phyloP scores from a whole-genome alignment of 2,797 vertebrate species.

The Kryptolebias ocellatus region DNA sequence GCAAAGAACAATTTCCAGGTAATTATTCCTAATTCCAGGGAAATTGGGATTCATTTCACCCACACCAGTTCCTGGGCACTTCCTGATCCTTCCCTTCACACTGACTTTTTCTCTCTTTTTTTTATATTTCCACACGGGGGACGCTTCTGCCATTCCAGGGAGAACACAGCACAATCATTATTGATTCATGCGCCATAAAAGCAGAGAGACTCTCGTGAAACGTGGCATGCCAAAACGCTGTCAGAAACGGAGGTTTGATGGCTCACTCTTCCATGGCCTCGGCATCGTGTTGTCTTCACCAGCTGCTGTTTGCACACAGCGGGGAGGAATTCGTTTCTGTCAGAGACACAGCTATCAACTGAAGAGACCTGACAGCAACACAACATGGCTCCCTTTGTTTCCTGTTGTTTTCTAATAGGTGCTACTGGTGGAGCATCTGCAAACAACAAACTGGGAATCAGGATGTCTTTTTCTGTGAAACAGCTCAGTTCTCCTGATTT shows the following conservation, averaged over 20 bases:
- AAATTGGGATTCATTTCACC: slow-evolving; percentile 61
- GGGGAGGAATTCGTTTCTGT: slow-evolving; percentile 69
- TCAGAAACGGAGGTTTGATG: slow-evolving; percentile 75
- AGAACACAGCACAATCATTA: slow-evolving; percentile 69
- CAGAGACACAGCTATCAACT: slow-evolving; percentile 75
- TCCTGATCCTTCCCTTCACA: slow-evolving; percentile 40
- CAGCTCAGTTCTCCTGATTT: background rate
- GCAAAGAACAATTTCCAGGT: slow-evolving; percentile 47
- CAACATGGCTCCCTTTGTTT: slow-evolving; percentile 50
- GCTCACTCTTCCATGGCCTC: slow-evolving; percentile 77
- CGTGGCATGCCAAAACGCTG: slow-evolving; percentile 73
- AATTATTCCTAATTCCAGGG: slow-evolving; percentile 57
- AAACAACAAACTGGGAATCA: slow-evolving; percentile 48
- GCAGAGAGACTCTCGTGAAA: slow-evolving; percentile 67
- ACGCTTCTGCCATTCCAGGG: slow-evolving; percentile 58
- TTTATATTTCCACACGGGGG: slow-evolving; percentile 53
- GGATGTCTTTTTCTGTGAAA: slow-evolving; percentile 25
- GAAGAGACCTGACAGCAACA: slow-evolving; percentile 72
- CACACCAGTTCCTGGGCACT: slow-evolving; percentile 50
- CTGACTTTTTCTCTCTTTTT: slow-evolving; percentile 17
- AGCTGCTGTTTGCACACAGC: slow-evolving; percentile 78
- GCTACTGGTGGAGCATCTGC: slow-evolving; percentile 57
- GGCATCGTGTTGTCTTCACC: slow-evolving; percentile 76
- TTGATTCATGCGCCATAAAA: slow-evolving; percentile 70
- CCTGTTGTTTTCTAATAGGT: slow-evolving; percentile 63